Evolutionary conservation across 2,113 vertebrate species (phyloP).

Genomic region (Pogona vitticeps): DNA sequence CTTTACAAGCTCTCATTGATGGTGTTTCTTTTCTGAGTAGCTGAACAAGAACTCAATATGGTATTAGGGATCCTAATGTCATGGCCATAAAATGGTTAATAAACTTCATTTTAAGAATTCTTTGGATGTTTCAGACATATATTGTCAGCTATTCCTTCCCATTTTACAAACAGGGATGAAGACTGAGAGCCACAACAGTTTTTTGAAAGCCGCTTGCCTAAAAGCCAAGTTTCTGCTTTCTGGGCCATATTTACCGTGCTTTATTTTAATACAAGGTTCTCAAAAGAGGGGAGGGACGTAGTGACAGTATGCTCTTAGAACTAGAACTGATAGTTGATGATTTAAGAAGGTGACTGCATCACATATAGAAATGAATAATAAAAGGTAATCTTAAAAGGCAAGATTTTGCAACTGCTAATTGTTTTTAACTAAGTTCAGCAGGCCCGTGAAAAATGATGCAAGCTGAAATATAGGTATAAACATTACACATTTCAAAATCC

Average conservation of each 20-base stretch:
- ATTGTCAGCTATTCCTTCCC: too few species aligned
- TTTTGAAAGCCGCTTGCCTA: background rate
- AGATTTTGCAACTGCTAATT: constrained; percentile 31
- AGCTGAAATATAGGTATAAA: background rate
- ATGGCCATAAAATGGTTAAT: background rate
- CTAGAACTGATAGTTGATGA: constrained; percentile 5
- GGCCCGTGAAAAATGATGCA: constrained; percentile 35
- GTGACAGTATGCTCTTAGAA: constrained; percentile 38
- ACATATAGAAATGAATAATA: constrained; percentile 21
- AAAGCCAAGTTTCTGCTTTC: background rate
- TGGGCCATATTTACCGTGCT: constrained; percentile 10
- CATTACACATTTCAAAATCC: background rate
- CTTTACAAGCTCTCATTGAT: background rate
- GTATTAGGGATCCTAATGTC: background rate
- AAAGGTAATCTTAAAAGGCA: background rate
- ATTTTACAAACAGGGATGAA: background rate
- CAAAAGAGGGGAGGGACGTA: constrained; percentile 54
- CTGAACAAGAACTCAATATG: background rate
- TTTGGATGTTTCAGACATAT: background rate
- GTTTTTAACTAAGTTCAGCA: constrained; percentile 50
- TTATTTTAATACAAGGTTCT: constrained; percentile 64
- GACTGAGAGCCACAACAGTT: background rate
- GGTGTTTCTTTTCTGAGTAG: background rate
- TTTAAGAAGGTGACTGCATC: background rate
- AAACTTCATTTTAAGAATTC: background rate